Evolutionary conservation across 2,797 vertebrate species (phyloP).

Genomic region (Hemitrygon akajei): DNA sequence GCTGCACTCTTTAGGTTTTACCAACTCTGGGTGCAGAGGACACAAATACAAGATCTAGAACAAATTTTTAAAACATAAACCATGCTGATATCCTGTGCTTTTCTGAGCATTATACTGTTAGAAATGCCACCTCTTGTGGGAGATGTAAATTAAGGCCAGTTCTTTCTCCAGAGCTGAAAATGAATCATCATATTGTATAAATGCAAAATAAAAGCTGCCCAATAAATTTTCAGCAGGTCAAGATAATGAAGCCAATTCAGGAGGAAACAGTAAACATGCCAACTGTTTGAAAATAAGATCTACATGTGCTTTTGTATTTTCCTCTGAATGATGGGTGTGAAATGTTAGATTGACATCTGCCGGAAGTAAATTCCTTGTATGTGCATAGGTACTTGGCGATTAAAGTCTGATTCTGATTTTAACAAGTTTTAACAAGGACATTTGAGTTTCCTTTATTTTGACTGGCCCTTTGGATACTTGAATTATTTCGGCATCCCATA

Average conservation of each 20-base stretch:
- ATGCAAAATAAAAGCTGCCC: not conserved
- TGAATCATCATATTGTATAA: not conserved
- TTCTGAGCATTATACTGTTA: too few relatives aligned
- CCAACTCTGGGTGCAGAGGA: too few relatives aligned
- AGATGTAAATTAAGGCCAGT: not conserved
- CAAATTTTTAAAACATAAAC: too few relatives aligned
- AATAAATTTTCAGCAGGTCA: not conserved
- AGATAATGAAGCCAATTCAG: not conserved
- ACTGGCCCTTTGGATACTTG: too few relatives aligned
- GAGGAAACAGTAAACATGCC: not conserved
- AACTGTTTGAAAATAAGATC: not conserved
- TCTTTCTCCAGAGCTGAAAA: not conserved
- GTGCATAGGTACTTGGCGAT: too few relatives aligned
- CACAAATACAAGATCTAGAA: too few relatives aligned
- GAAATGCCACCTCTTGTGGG: not conserved
- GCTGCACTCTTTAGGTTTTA: too few relatives aligned
- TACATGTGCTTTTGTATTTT: not conserved
- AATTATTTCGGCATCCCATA: too few relatives aligned
- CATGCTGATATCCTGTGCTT: too few relatives aligned
- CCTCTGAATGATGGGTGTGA: not conserved
- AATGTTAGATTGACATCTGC: not conserved
- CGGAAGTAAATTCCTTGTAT: too few relatives aligned
- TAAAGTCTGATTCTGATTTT: too few relatives aligned
- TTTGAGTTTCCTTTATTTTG: too few relatives aligned
- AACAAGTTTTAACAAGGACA: not conserved